Conservation (phyloP, 2,113 vertebrate genomes). For the Psilopsiagon aurifrons region DNA sequence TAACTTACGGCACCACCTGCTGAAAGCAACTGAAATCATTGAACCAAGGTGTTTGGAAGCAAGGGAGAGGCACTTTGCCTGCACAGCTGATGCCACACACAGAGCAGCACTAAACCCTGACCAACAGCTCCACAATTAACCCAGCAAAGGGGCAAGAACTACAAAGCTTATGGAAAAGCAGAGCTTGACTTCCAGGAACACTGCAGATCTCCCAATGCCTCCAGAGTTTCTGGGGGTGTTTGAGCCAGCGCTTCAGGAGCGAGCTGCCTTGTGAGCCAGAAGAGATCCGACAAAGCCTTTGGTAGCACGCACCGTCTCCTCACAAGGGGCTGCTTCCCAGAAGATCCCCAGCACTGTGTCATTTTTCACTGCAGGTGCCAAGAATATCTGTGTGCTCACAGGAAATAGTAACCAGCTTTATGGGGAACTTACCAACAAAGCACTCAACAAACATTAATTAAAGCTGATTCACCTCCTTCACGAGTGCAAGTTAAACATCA, state of each 20-base stretch:
- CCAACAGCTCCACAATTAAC: background rate
- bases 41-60: background rate
- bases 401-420: slow-evolving; percentile 29
- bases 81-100: background rate
- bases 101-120: background rate
- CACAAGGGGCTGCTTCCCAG: background rate
- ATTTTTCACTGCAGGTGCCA: slow-evolving; percentile 29
- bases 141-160: background rate
- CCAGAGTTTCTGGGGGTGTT: background rate
- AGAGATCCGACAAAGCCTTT: background rate
- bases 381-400: background rate
- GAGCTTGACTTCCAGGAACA: background rate
- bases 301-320: background rate
- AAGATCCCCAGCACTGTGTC: slow-evolving; percentile 14
- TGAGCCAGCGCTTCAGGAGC: background rate
- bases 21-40: background rate
- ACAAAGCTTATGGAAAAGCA: background rate
- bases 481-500: fast-evolving
- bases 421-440: slow-evolving; percentile 10
- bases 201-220: background rate
- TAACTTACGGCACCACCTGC: background rate
- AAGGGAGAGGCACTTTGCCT: background rate
- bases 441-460: background rate
- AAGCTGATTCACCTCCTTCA: slow-evolving; percentile 27
- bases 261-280: background rate